Evolutionary conservation across 2,113 vertebrate genomes (phyloP).

Genomic region (Dasyornis broadbenti): DNA sequence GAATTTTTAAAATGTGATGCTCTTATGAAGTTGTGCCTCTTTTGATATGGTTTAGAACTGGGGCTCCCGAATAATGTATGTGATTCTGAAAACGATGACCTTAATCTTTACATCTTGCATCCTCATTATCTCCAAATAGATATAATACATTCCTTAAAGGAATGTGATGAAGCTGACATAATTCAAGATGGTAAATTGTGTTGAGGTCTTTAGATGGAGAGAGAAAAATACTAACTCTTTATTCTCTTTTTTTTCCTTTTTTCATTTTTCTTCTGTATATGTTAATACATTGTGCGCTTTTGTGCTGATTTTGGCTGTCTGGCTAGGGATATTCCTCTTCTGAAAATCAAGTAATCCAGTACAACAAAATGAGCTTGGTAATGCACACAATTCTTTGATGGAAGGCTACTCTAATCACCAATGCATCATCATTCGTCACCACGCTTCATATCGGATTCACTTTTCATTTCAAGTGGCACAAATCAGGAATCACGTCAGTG

Average conservation of each 20-base stretch:
- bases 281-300: neutral
- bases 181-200: neutral
- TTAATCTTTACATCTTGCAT: neutral
- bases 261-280: neutral
- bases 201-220: neutral
- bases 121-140: neutral
- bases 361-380: neutral
- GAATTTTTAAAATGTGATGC: neutral
- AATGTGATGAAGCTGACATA: neutral
- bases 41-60: neutral
- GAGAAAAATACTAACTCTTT: neutral
- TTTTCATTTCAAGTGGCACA: neutral
- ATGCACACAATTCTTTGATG: neutral
- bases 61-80: neutral
- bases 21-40: neutral
- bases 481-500: neutral
- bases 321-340: neutral
- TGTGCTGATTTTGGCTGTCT: neutral
- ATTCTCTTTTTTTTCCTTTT: neutral
- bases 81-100: neutral
- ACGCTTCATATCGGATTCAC: neutral
- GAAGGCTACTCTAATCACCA: slow-evolving; percentile 30
- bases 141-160: neutral
- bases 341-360: neutral
- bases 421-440: neutral